A percentile compares a stretch with the other conserved stretches of the same genome.
These are phyloP conservation scores for Mythimna ferrago DNA, from an alignment of 2,888 invertebrate genomes.

Conservation along the genomic window DNA sequence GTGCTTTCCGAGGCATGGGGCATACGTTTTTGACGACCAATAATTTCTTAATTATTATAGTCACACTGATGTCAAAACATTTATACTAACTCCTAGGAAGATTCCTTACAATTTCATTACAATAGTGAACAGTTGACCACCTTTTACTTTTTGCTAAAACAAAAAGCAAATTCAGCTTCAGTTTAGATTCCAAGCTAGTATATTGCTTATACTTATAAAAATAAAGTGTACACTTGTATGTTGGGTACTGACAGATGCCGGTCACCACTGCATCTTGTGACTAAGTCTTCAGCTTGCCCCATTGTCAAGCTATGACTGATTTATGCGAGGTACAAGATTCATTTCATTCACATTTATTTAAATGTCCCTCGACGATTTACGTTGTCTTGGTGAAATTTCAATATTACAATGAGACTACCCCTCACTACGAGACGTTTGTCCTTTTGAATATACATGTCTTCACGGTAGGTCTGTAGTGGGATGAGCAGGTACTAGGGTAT, in stretches of 20 bases:
- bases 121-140: slow-evolving; percentile 3
- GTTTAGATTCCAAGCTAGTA: slow-evolving; percentile 6
- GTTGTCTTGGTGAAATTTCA: slow-evolving; percentile 62
- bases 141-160: slow-evolving; percentile 21
- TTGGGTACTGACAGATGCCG: slow-evolving; percentile 45
- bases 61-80: neutral
- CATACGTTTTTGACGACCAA: too few species aligned
- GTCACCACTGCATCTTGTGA: slow-evolving; percentile 56
- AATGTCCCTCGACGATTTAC: slow-evolving; percentile 62
- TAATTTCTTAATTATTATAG: too few species aligned
- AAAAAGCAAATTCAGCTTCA: neutral
- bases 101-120: slow-evolving; percentile 21
- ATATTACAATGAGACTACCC: slow-evolving; percentile 63
- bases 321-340: slow-evolving; percentile 63
- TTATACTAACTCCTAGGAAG: slow-evolving; percentile 4
- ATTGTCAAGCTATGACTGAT: slow-evolving; percentile 68
- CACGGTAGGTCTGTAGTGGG: slow-evolving; percentile 39
- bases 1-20: too few species aligned
- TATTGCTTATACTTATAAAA: slow-evolving; percentile 9
- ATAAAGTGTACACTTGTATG: slow-evolving; percentile 40
- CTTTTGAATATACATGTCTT: slow-evolving; percentile 57
- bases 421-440: slow-evolving; percentile 59
- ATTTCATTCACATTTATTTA: slow-evolving; percentile 70
- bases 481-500: slow-evolving; percentile 6
- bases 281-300: slow-evolving; percentile 61